Evolutionary conservation across 2,113 vertebrate genomes (phyloP).

Genomic region (Thamnaconus septentrionalis): DNA sequence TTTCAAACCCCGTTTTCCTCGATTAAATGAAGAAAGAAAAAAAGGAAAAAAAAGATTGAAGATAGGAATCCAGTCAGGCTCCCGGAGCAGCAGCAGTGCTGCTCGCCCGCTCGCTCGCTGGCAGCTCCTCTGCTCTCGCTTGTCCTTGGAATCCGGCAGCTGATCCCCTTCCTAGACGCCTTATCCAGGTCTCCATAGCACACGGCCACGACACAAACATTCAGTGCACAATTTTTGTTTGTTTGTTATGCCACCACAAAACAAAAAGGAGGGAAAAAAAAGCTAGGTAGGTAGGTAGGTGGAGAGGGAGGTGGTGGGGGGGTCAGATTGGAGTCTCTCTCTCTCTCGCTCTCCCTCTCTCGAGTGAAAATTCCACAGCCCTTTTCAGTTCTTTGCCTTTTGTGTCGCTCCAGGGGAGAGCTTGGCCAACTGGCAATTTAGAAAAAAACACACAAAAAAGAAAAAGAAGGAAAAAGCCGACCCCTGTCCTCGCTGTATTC

Average conservation of each 20-base stretch:
- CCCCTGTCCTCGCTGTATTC: conserved; percentile 51
- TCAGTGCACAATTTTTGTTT: conserved; percentile 32
- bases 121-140: conserved; percentile 71
- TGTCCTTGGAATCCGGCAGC: conserved; percentile 88
- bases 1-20: conserved; percentile 40
- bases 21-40: conserved; percentile 31
- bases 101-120: conserved; percentile 69
- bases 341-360: not conserved
- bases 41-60: conserved; percentile 60
- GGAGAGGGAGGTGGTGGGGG: not conserved
- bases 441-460: conserved; percentile 11
- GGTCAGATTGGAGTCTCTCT: no score
- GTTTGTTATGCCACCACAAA: conserved; percentile 5
- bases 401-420: conserved; percentile 36
- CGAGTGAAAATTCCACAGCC: conserved; percentile 72
- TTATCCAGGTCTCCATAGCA: conserved; percentile 75
- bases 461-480: not conserved
- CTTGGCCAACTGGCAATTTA: conserved; percentile 13
- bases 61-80: conserved; percentile 80
- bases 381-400: conserved; percentile 63
- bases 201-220: conserved; percentile 44
- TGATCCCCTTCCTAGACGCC: conserved; percentile 72
- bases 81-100: conserved; percentile 73
- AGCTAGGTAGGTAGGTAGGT: conserved; percentile 20
- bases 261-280: conserved; percentile 57